Evolutionary conservation across 1,140 invertebrate species (phyloP), one percentile per base, ranked within the genome.

Genomic region (Paraescarpia echinospica): DNA sequence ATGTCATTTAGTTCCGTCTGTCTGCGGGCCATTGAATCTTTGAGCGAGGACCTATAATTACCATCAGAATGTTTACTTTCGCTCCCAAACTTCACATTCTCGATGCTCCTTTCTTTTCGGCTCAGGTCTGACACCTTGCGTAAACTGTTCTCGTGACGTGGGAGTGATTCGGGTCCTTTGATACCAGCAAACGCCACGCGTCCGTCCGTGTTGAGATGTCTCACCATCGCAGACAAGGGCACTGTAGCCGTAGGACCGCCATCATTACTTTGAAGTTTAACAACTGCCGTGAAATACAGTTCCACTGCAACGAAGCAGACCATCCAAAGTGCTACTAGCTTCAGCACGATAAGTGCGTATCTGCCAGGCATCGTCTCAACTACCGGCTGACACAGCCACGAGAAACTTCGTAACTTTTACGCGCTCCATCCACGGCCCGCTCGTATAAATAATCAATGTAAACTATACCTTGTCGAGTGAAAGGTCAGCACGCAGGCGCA

Each of bases 1-100:
- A 99, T 97, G 96, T 99, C 98, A 95, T 98, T 97, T 93, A 98
- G 51, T 91, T 94, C 93, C 33, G 94, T 95, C 35, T 33, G 92
- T 35, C 77, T 18, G n/a, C 59, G 59, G 27, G 59, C 8, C 59
- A 4, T 77, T 77, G 59, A 31, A 77, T 12, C 12, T 77, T 77
- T 77, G 9, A 27, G 9, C 59, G 59, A 77, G 59, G 59, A 77
- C 8, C 22, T 77, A 77, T 18, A 4, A 18, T 77, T 31, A 77
- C n/a, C n/a, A n/a, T 77, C 2, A 77, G 59, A 27, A 22, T 77
- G 59, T 77, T 77, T 77, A 77, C 59, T 77, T 77, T 77, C 59
- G 59, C 59, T 31, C 18, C 59, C 59, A 77, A 27, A 77, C 59
- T 77, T 77, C 22, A 77, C 14, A 77, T 18, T 77, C 2, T 12